phyloP scores from a whole-genome alignment of 2,888 invertebrate species.

The Brachyptera putata region DNA sequence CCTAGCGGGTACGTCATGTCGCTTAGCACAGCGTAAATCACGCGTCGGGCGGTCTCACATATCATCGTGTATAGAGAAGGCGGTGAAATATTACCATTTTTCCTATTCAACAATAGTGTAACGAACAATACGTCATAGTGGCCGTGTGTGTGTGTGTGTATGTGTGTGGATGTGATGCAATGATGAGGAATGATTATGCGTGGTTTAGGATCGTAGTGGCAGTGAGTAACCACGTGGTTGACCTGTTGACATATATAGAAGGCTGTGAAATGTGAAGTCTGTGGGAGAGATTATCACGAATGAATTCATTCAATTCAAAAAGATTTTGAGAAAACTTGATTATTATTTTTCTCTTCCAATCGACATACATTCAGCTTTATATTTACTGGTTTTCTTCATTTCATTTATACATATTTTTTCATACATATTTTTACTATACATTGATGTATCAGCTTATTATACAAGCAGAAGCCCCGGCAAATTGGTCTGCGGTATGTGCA shows the following conservation, averaged over 20 bases:
- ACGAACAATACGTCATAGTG: neutral
- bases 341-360: neutral
- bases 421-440: no score
- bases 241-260: neutral
- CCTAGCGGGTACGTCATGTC: constrained; percentile 23
- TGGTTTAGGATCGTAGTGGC: neutral
- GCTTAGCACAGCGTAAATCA: constrained; percentile 29
- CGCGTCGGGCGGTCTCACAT: constrained; percentile 30
- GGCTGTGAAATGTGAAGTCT: neutral
- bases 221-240: neutral
- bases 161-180: no score
- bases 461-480: no score
- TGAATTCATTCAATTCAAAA: no score
- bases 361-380: neutral
- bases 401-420: neutral
- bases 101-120: constrained; percentile 11
- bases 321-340: neutral
- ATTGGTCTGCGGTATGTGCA: no score
- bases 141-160: no score
- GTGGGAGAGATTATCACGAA: neutral
- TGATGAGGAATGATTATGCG: no score
- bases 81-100: constrained; percentile 15
- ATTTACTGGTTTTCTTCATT: no score
- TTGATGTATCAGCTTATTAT: no score
- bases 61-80: constrained; percentile 14